Percentiles rank a stretch among this genome's conserved stretches.
phyloP scores from a whole-genome alignment of 2,113 vertebrate species.

The Stercorarius parasiticus region DNA sequence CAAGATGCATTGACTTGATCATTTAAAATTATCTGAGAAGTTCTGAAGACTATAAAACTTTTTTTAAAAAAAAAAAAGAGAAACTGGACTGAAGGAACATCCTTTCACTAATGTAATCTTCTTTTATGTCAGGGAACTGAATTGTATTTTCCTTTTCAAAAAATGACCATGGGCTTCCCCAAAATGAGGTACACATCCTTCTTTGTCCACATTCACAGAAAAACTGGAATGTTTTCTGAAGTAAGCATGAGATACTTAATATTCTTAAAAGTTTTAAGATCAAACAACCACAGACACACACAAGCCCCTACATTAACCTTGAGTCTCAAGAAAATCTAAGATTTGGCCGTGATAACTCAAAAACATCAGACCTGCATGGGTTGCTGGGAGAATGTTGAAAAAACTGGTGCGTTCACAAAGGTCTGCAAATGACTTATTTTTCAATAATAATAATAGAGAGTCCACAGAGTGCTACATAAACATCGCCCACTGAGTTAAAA shows the following conservation, averaged over 20 bases:
- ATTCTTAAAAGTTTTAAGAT: neutral
- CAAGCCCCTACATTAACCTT: neutral
- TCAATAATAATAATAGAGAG: neutral
- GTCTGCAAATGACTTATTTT: neutral
- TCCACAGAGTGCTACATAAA: neutral
- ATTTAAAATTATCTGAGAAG: neutral
- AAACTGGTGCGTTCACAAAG: neutral
- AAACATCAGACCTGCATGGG: neutral
- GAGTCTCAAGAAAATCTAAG: neutral
- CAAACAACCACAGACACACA: neutral
- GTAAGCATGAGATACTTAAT: neutral
- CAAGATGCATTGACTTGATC: neutral
- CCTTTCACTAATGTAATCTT: neutral
- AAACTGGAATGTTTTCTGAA: neutral
- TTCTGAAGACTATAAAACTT: neutral
- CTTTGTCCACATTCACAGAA: neutral
- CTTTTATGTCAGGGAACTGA: neutral
- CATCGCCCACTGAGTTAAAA: neutral
- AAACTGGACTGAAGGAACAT: neutral
- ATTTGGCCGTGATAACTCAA: neutral
- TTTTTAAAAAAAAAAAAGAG: no score
- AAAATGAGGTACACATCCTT: neutral
- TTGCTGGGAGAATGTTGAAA: neutral
- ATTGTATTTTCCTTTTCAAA: neutral
- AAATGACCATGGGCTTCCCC: neutral